These are phyloP conservation scores for Styela plicata DNA, from an alignment of 23 tunicate genomes.

Conservation along the genomic window DNA sequence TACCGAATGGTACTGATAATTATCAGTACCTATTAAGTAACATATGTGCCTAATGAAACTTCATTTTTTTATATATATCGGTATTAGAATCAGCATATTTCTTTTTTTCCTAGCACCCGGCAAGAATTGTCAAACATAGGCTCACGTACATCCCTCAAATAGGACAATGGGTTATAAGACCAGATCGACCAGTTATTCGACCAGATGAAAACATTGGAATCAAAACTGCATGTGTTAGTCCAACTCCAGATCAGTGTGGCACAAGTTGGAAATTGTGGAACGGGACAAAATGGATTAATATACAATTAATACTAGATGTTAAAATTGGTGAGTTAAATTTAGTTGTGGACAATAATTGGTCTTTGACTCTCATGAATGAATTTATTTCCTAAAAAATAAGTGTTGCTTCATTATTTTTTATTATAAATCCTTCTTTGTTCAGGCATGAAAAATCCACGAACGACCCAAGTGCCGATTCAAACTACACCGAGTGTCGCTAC, in stretches of 20 bases:
- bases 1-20: no score
- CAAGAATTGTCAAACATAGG: constrained; percentile 4
- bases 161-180: constrained; percentile 20
- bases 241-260: constrained; percentile 13
- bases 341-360: no score
- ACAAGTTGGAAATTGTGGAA: constrained; percentile 24
- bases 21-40: no score
- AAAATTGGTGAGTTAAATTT: constrained; percentile 7
- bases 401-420: not conserved
- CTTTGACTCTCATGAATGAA: no score
- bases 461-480: not conserved
- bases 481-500: not conserved
- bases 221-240: constrained; percentile 13
- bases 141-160: constrained; percentile 13
- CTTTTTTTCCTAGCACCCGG: constrained; percentile 8
- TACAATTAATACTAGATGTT: not conserved
- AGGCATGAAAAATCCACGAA: not conserved
- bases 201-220: constrained; percentile 1
- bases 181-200: not conserved
- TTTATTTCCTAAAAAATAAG: no score
- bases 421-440: no score
- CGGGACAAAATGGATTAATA: constrained; percentile 13
- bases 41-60: no score
- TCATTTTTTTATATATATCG: no score
- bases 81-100: no score